These are phyloP conservation scores for Clytia hemisphaerica DNA, from an alignment of 30 jellyfish, hydroid and myxozoan genomes.

Conservation along the genomic window DNA sequence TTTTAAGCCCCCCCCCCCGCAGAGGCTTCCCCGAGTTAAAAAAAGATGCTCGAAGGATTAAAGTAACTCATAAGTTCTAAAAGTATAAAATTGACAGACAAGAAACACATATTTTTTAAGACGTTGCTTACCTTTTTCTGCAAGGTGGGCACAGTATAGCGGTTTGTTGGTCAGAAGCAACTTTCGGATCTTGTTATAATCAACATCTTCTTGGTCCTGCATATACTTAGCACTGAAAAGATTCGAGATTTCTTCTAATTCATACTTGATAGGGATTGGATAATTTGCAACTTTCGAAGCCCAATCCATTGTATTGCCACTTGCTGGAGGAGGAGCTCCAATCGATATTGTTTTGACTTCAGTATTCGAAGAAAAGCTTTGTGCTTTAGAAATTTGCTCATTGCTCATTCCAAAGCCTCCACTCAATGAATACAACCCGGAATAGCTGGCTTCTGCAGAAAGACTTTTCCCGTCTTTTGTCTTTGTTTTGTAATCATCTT, in stretches of 20 bases:
- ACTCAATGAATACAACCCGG: conserved; percentile 26
- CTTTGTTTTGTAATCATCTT: conserved; percentile 1
- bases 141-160: too few relatives aligned
- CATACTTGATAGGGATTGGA: conserved; percentile 45
- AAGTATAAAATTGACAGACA: too few relatives aligned
- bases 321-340: conserved; percentile 65
- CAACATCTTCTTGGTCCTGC: conserved; percentile 31
- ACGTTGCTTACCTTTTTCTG: too few relatives aligned
- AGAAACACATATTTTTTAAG: too few relatives aligned
- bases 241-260: conserved; percentile 29
- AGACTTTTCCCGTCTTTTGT: background rate
- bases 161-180: too few relatives aligned
- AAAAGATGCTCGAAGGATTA: too few relatives aligned
- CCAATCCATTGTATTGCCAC: conserved; percentile 44
- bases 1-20: too few relatives aligned
- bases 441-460: conserved; percentile 30
- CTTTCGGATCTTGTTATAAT: too few relatives aligned
- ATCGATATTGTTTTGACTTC: conserved; percentile 42
- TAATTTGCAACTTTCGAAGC: conserved; percentile 46
- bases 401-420: conserved; percentile 26
- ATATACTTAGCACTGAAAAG: conserved; percentile 38
- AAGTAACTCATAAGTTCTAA: too few relatives aligned
- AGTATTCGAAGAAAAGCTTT: conserved; percentile 5
- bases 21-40: too few relatives aligned
- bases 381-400: conserved; percentile 15